A percentile compares a stretch with the other conserved stretches of the same genome.
Conservation (phyloP, 2,797 vertebrate genomes). For the Tenualosa thibaudeaui region DNA sequence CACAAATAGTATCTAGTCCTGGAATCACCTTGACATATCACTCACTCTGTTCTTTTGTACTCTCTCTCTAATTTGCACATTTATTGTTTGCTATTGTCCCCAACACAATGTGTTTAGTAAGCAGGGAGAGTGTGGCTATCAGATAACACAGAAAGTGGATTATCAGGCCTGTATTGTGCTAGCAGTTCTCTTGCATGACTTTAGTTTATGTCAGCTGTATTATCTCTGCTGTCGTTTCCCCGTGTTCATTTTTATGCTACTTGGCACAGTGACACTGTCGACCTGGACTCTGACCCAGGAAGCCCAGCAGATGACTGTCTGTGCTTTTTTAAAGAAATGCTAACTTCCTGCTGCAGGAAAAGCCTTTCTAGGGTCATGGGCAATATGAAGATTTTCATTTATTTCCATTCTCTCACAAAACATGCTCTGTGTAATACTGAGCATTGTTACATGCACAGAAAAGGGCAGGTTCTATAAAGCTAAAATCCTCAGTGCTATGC, state of each 20-base stretch:
- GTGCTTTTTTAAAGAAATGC: neutral
- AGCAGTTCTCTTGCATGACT: neutral
- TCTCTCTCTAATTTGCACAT: neutral
- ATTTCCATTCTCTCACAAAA: neutral
- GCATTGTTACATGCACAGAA: neutral
- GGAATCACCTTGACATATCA: neutral
- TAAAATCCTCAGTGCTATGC: neutral
- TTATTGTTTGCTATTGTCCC: neutral
- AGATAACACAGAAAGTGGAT: neutral
- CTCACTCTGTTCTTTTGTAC: neutral
- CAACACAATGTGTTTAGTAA: neutral
- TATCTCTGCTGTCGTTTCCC: neutral
- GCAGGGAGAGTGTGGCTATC: neutral
- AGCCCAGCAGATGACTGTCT: neutral
- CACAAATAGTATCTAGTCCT: neutral
- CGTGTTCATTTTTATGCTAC: neutral
- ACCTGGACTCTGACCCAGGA: slow-evolving; percentile 15
- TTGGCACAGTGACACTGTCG: neutral
- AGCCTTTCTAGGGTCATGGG: neutral
- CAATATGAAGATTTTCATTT: neutral
- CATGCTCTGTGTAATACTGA: neutral
- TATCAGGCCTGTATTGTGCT: neutral
- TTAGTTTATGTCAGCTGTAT: neutral
- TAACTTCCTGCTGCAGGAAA: slow-evolving; percentile 6
- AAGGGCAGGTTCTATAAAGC: neutral